These are phyloP conservation scores for Schrankia costaestrigalis DNA, from an alignment of 2,888 invertebrate species.

Conservation along the genomic window DNA sequence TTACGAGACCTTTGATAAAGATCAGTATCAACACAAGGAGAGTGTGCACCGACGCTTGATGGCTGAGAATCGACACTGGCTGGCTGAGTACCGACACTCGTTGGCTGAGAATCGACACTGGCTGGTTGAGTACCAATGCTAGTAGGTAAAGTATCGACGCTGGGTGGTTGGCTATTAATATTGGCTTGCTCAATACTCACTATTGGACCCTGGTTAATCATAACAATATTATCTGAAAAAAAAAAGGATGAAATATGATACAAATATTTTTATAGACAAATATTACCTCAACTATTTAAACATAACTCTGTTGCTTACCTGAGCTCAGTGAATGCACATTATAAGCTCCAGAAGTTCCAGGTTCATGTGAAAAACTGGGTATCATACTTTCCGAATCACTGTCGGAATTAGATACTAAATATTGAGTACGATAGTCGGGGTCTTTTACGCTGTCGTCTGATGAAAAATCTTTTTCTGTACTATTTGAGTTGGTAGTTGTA, in stretches of 20 bases:
- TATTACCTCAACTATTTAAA: background rate
- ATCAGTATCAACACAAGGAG: background rate
- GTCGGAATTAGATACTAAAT: background rate
- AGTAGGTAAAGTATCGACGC: background rate
- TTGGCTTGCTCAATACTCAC: background rate
- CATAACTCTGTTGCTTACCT: background rate
- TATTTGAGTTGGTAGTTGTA: background rate
- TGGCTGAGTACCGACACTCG: background rate
- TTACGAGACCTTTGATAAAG: background rate
- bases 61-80: background rate
- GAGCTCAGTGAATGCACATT: background rate
- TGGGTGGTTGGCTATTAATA: background rate
- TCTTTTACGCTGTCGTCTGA: conserved; percentile 2
- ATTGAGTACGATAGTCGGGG: background rate
- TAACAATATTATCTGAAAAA: background rate
- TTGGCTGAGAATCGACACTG: background rate
- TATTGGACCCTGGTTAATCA: background rate
- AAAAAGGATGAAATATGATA: too few relatives aligned
- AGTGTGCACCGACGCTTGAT: background rate
- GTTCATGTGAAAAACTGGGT: background rate
- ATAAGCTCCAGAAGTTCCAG: conserved; percentile 2
- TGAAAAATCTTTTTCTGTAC: background rate
- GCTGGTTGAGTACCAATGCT: background rate
- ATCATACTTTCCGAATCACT: background rate
- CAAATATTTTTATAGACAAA: background rate